Conservation (phyloP, 2,888 invertebrate genomes). For the Latrodectus elegans region DNA sequence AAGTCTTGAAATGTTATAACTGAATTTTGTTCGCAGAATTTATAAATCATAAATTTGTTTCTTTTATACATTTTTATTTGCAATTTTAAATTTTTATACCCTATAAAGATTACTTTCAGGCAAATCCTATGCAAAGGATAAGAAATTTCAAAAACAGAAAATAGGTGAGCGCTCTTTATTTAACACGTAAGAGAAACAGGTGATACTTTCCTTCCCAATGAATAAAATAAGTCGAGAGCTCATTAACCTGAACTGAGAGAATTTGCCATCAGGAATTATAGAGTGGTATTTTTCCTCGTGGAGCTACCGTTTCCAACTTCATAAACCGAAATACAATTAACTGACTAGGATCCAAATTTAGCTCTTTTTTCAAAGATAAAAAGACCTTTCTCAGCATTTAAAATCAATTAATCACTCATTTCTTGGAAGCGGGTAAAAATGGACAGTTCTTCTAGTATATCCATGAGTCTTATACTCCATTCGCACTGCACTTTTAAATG, state of each 20-base stretch:
- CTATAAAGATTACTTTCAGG: no score
- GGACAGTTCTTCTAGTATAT: conserved; percentile 40
- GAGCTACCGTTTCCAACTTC: conserved; percentile 33
- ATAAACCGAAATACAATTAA: conserved; percentile 65
- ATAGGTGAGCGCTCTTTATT: no score
- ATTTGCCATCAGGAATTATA: conserved; percentile 25
- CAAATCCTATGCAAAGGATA: no score
- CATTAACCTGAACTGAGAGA: not conserved
- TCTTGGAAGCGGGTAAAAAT: conserved; percentile 22
- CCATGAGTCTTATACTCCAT: conserved; percentile 36
- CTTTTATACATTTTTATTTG: no score
- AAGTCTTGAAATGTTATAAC: no score
- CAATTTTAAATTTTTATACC: no score
- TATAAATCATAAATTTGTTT: no score
- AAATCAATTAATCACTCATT: conserved; percentile 66
- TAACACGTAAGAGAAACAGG: not conserved
- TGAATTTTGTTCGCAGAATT: no score
- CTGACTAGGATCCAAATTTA: conserved; percentile 61
- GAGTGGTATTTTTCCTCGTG: conserved; percentile 23
- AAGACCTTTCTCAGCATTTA: conserved; percentile 64
- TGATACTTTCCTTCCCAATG: conserved; percentile 9
- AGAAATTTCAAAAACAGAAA: no score
- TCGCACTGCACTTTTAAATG: no score
- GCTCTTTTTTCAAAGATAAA: conserved; percentile 37
- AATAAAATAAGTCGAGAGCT: not conserved